These are phyloP conservation scores for Armadillidium nasatum DNA, from an alignment of 1,140 invertebrate species.

Conservation along the genomic window DNA sequence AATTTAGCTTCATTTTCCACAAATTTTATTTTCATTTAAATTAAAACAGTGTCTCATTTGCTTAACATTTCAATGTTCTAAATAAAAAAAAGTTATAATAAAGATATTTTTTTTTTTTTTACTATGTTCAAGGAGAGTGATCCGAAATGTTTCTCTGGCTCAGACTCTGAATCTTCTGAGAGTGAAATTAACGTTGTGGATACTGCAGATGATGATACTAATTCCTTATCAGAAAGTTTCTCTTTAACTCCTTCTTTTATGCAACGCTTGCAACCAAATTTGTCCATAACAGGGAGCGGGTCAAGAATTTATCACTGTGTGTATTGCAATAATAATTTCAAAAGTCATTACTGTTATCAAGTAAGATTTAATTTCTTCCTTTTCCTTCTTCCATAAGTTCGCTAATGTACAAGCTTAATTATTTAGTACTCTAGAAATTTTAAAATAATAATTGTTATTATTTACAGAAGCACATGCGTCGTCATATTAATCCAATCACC, in stretches of 20 bases:
- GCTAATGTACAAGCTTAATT: too few species aligned
- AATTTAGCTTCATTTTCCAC: neutral
- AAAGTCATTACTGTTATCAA: slow-evolving; percentile 71
- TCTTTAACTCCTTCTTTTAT: neutral
- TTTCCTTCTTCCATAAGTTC: too few species aligned
- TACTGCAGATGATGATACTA: neutral
- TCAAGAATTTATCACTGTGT: slow-evolving; percentile 60
- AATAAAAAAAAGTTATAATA: too few species aligned
- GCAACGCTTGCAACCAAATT: neutral
- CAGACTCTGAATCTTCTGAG: neutral
- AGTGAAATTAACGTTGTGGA: slow-evolving; percentile 17
- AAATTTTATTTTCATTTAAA: too few species aligned
- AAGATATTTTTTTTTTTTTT: too few species aligned
- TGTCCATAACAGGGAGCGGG: neutral
- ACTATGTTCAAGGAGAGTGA: too few species aligned
- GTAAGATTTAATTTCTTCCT: slow-evolving; percentile 1
- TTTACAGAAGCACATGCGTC: slow-evolving; percentile 63
- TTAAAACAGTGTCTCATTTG: too few species aligned
- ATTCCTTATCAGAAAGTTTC: neutral
- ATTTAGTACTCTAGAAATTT: too few species aligned
- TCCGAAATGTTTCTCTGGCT: too few species aligned
- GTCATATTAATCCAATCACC: slow-evolving; percentile 59
- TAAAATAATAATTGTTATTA: too few species aligned
- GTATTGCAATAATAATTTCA: slow-evolving; percentile 74
- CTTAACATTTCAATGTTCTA: too few species aligned